Percentiles rank a stretch among this genome's conserved stretches.
Conservation (phyloP, 2,113 vertebrate species). For the Ophiodon elongatus region DNA sequence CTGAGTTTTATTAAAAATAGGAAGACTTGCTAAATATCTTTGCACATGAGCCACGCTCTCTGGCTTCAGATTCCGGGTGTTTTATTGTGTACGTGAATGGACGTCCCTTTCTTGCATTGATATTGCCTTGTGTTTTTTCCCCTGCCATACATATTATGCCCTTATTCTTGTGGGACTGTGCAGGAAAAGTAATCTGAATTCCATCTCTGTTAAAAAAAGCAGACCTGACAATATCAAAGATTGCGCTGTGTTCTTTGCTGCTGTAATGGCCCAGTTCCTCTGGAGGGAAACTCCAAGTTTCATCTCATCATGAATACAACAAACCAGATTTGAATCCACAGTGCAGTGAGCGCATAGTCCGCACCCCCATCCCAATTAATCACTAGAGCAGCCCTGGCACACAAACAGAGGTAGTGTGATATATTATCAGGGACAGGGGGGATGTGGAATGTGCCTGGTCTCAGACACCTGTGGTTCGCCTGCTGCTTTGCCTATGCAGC, state of each 20-base stretch:
- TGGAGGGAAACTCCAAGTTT: constrained; percentile 16
- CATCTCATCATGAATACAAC: constrained; percentile 22
- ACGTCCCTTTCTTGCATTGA: neutral
- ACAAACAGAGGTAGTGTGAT: constrained; percentile 17
- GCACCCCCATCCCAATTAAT: constrained; percentile 33
- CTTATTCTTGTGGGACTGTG: neutral
- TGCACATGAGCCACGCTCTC: neutral
- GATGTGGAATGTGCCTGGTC: constrained; percentile 25
- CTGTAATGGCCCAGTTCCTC: constrained; percentile 9
- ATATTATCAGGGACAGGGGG: constrained; percentile 27
- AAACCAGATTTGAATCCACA: constrained; percentile 25
- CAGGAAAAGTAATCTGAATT: neutral
- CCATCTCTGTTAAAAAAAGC: constrained; percentile 1
- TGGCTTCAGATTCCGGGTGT: neutral
- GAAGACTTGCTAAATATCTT: neutral
- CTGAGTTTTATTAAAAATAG: neutral
- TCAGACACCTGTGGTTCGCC: constrained; percentile 51
- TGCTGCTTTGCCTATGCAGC: constrained; percentile 20
- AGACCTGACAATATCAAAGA: neutral
- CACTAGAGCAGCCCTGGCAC: constrained; percentile 26
- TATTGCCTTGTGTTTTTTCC: neutral
- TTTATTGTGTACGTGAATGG: neutral
- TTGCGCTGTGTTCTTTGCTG: neutral
- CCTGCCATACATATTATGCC: neutral
- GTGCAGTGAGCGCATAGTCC: constrained; percentile 24